Base-by-base conservation (phyloP, 2,888 invertebrate species). In the Eurytoma californica region DNA sequence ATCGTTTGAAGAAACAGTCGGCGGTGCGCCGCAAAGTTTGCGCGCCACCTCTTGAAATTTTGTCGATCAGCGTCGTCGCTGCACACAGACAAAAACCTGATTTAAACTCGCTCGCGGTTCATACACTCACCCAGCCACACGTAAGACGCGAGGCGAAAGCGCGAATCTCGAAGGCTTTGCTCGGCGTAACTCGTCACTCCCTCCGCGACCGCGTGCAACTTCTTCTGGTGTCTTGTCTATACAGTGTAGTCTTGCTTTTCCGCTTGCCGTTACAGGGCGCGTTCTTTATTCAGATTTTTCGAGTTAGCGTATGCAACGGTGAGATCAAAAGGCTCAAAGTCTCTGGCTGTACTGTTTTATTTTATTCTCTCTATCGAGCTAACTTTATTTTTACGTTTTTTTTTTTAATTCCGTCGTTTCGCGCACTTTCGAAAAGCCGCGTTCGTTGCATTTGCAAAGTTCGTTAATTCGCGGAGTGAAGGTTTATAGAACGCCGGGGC, bases 111-210 rank as follows among this genome's bases (percentile, higher is more conserved):
- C 24, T 78, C 53, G 9, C n/a, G 24, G 2, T 2, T 14, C 72
- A 63, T 61, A 47, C 70, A 24, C n/a, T 14, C 57, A 3, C 51
- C 28, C 16, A 51, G 18, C 0, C 3, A 13, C n/a, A 3, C 14
- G 30, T 70, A 57, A 16, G 39, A 57, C 53, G 47, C n/a, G 24
- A 76, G 24, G 61, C 47, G 51, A 9, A 28, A 55, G 20, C 16
- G 53, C 16, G 53, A 55, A 75, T 55, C 80, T 70, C 77, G 69
- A 77, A 77, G 80, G 60, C 61, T 74, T 24, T 77, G 63, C 77
- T 74, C 63, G 63, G 63, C 47, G 5, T 13, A 4, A 39, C 61
- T 24, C 20, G 30, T 28, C 24, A 16, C n/a, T 39, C 39, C 39
- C 39, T 39, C 39, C 39, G 18, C 60, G 30, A 18, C 61, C 18